Evolutionary conservation across 1,140 invertebrate genomes (phyloP).

Genomic region (Coptotermes formosanus): DNA sequence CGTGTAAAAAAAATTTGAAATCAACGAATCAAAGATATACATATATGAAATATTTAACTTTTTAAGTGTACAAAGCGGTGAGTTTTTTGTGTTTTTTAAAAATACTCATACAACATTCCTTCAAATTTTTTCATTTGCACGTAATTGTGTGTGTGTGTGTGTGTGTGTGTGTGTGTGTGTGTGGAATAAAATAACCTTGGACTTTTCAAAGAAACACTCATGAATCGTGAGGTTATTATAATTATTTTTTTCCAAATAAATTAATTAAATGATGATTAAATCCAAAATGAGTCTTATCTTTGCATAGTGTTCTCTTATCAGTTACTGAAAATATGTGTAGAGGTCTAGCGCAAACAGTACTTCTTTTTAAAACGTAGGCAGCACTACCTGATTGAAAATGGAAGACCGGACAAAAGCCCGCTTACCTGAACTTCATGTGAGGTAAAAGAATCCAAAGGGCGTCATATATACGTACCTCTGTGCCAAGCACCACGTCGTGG

Average conservation of each 20-base stretch:
- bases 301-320: not conserved
- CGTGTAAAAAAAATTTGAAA: not conserved
- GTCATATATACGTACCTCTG: too few species aligned
- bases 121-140: constrained; percentile 4
- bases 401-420: too few species aligned
- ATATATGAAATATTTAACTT: not conserved
- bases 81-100: not conserved
- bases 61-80: constrained; percentile 1
- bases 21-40: not conserved
- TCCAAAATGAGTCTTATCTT: not conserved
- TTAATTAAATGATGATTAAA: not conserved
- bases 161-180: not conserved
- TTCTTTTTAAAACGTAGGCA: too few species aligned
- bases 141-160: not conserved
- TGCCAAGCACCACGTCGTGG: too few species aligned
- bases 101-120: constrained; percentile 8
- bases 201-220: not conserved
- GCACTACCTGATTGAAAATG: too few species aligned
- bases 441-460: too few species aligned
- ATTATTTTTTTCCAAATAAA: constrained; percentile 17
- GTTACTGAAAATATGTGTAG: too few species aligned
- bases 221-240: constrained; percentile 3
- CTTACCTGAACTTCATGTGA: too few species aligned
- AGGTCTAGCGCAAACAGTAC: too few species aligned
- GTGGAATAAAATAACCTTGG: not conserved